Conservation (phyloP, 2,797 vertebrate genomes). For the Aythya fuligula region DNA sequence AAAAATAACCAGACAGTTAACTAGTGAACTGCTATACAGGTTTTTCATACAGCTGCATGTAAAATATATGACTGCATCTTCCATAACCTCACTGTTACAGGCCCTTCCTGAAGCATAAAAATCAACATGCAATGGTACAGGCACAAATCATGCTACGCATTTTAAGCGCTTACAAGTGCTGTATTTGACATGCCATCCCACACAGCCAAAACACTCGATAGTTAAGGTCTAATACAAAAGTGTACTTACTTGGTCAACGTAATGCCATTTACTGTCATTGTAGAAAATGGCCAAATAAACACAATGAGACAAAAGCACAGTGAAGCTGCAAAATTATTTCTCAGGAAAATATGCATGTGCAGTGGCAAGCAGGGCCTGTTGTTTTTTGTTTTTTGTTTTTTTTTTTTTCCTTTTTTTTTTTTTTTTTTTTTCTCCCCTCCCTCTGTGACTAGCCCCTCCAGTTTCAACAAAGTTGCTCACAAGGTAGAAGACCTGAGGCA, state of each 20-base stretch:
- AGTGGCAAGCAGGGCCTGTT: neutral
- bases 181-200: neutral
- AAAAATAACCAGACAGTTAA: conserved; percentile 32
- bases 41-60: neutral
- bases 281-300: neutral
- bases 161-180: neutral
- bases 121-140: neutral
- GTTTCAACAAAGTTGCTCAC: neutral
- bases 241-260: neutral
- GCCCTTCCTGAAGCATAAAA: neutral
- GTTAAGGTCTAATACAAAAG: neutral
- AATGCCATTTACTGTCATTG: neutral
- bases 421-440: neutral
- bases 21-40: neutral
- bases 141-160: neutral
- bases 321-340: neutral
- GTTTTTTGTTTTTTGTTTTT: no score
- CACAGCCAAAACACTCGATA: neutral
- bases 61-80: neutral
- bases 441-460: neutral
- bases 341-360: neutral
- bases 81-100: neutral
- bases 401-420: no score
- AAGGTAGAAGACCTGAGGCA: neutral
- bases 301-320: neutral